phyloP scores from a whole-genome alignment of 1,140 invertebrate genomes.

The Pteromalus puparum region DNA sequence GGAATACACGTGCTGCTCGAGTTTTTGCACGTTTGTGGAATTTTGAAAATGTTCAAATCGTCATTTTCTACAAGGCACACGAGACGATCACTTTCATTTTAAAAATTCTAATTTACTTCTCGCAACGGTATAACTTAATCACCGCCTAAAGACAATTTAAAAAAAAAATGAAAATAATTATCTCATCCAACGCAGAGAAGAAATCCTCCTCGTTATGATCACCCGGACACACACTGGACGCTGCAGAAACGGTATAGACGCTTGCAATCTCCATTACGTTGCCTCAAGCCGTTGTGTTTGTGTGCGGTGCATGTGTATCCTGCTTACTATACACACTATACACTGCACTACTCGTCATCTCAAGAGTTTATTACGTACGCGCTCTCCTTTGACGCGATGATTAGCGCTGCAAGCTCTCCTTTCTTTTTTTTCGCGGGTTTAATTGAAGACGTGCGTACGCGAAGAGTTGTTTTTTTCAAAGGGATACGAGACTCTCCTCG shows the following conservation, averaged over 20 bases:
- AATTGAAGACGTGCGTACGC: neutral
- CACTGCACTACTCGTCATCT: neutral
- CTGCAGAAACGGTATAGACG: neutral
- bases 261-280: neutral
- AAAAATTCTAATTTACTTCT: neutral
- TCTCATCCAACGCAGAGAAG: neutral
- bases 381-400: slow-evolving; percentile 10
- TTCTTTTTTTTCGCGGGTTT: neutral
- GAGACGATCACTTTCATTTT: neutral
- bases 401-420: neutral
- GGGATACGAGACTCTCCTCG: neutral
- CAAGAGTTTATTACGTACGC: neutral
- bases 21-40: too few relatives aligned
- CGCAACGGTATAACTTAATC: neutral
- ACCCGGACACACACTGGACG: neutral
- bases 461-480: neutral
- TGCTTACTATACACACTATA: neutral
- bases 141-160: neutral
- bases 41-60: too few relatives aligned
- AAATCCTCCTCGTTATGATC: neutral
- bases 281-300: neutral
- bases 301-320: neutral
- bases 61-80: too few relatives aligned
- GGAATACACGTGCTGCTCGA: neutral
- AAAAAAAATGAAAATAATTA: neutral